Evolutionary conservation across 2,797 vertebrate genomes (phyloP).

Genomic region (Lutjanus argentimaculatus): DNA sequence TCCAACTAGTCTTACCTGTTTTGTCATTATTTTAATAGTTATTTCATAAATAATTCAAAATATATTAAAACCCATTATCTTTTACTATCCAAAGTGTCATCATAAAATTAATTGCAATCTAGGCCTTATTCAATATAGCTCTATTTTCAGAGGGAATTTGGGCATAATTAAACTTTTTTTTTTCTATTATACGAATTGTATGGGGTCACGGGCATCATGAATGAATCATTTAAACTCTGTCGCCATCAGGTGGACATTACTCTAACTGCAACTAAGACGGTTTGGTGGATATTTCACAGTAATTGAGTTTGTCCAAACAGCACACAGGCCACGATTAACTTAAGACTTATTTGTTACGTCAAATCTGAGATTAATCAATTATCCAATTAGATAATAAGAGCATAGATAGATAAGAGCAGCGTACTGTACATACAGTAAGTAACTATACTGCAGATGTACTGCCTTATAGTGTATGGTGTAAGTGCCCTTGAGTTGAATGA

Average conservation of each 20-base stretch:
- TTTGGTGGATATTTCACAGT: too few relatives aligned
- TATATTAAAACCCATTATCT: not conserved
- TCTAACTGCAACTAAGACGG: too few relatives aligned
- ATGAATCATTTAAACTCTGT: conserved; percentile 39
- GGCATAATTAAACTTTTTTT: not conserved
- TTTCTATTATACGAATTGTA: not conserved
- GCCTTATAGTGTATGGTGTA: not conserved
- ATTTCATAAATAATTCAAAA: too few relatives aligned
- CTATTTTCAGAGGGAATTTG: not conserved
- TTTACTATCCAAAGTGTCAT: not conserved
- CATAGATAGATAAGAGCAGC: too few relatives aligned
- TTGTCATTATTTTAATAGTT: not conserved
- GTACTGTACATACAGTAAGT: not conserved
- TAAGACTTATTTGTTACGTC: not conserved
- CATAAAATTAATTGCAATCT: not conserved
- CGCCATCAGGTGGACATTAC: conserved; percentile 71
- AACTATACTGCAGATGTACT: not conserved
- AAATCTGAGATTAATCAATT: not conserved
- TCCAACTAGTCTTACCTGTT: not conserved
- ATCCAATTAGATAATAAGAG: too few relatives aligned
- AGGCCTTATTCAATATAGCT: not conserved
- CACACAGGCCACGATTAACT: not conserved
- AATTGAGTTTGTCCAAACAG: not conserved
- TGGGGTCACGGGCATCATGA: not conserved
- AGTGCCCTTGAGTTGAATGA: not conserved